Evolutionary conservation across 2,797 vertebrate genomes (phyloP), one percentile per base, ranked within the genome.

Genomic region (Sternarchorhynchus goeldii): DNA sequence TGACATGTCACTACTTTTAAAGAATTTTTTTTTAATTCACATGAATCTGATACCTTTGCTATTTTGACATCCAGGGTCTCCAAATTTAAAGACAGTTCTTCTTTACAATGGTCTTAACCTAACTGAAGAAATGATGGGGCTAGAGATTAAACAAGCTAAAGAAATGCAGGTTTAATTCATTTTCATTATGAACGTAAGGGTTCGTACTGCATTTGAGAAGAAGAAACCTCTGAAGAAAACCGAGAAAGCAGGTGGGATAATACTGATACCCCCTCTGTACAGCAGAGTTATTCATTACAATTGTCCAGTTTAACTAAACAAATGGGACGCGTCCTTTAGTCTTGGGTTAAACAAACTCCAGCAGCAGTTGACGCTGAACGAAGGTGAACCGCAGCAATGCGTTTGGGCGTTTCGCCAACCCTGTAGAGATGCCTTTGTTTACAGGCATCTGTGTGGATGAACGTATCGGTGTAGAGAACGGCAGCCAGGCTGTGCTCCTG

Each of bases 251-350:
- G 25, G 14, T 32, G 32, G 32, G 55, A 31, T 50, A 58, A 20
- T 53, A 7, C 31, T 55, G 45, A n/a, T 56, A 21, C 55, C 39
- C 58, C n/a, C 34, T 66, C 62, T 72, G 67, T 72, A 75, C 62
- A 72, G 55, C 62, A 21, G 67, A 60, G 79, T 86, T 86, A 86
- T 83, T 86, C 81, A 86, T 86, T 86, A 84, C 83, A 81, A 70
- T 77, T 58, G 50, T 64, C 64, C 67, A 63, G 79, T 84, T 70
- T 84, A 76, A 81, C 79, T 84, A 82, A 84, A 86, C 83, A 86
- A 84, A 83, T 79, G 79, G 77, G 83, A 76, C 60, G 58, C 84
- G 85, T 86, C 83, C 83, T 86, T 86, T 84, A 86, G 85, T 80
- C 83, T 82, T 80, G 36, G 18, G 81, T 78, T 79, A 84, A 86